A percentile compares a stretch with the other conserved stretches of the same genome.
Conservation (phyloP, 1,140 invertebrate genomes). For the Cylas formicarius region DNA sequence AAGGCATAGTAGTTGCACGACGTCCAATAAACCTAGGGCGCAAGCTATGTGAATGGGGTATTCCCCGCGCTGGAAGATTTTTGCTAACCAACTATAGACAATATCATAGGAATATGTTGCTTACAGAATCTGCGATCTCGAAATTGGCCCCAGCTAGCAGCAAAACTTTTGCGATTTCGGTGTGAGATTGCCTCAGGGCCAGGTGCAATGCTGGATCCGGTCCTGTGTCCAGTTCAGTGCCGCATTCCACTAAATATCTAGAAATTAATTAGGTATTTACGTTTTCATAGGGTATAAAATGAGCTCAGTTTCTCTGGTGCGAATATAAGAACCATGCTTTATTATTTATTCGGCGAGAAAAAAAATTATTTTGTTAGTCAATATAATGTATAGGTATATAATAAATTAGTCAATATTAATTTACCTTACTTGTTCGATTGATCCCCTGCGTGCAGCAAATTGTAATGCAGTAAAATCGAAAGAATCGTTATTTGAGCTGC, state of each 20-base stretch:
- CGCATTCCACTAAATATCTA: constrained; percentile 51
- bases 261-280: too few species aligned
- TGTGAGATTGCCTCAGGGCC: constrained; percentile 53
- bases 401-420: constrained; percentile 2
- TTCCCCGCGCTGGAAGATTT: constrained; percentile 57
- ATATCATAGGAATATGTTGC: constrained; percentile 6
- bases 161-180: constrained; percentile 53
- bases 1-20: constrained; percentile 68
- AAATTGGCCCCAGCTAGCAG: constrained; percentile 65
- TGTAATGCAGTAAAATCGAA: constrained; percentile 34
- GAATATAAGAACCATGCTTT: too few species aligned
- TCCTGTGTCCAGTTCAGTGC: constrained; percentile 51
- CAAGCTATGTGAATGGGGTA: constrained; percentile 69
- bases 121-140: constrained; percentile 61
- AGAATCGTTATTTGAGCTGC: constrained; percentile 31
- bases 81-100: neutral
- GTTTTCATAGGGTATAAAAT: too few species aligned
- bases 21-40: constrained; percentile 56
- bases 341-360: neutral
- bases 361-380: neutral
- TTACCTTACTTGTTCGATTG: constrained; percentile 35
- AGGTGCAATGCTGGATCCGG: constrained; percentile 56
- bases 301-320: neutral
- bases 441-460: constrained; percentile 31
- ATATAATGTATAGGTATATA: neutral